These are phyloP conservation scores for Stenolophus ochropezus DNA, from an alignment of 2,888 invertebrate genomes.

Conservation along the genomic window DNA sequence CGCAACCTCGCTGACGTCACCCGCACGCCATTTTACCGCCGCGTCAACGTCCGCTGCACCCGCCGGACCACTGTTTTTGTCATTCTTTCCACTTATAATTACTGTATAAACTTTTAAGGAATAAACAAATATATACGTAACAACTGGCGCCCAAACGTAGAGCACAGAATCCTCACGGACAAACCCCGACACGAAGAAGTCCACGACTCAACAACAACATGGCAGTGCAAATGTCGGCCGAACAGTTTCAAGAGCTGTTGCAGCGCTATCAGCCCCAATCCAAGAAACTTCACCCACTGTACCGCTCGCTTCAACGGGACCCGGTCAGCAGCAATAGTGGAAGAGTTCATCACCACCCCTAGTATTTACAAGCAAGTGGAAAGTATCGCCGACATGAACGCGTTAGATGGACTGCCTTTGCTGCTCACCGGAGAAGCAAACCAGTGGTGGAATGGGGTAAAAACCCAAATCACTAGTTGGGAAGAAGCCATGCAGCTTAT, in stretches of 20 bases:
- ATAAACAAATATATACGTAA: too few relatives aligned
- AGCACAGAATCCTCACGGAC: neutral
- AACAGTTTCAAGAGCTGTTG: neutral
- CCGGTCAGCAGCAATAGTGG: neutral
- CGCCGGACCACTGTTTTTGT: too few relatives aligned
- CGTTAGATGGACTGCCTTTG: too few relatives aligned
- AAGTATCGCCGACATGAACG: neutral
- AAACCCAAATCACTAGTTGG: neutral
- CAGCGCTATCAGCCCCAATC: neutral
- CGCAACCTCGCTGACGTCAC: too few relatives aligned
- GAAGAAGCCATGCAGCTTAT: neutral
- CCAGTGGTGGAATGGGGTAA: neutral
- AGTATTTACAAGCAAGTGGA: neutral
- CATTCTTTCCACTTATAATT: too few relatives aligned
- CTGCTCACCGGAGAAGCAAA: too few relatives aligned
- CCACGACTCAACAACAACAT: neutral
- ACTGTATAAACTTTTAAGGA: too few relatives aligned
- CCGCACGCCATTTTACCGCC: too few relatives aligned
- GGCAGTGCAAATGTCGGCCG: neutral
- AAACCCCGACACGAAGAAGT: neutral
- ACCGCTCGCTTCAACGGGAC: neutral
- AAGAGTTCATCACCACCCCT: neutral
- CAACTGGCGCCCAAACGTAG: neutral
- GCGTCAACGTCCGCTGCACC: too few relatives aligned
- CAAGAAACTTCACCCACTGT: neutral